Conservation (phyloP, 2,888 invertebrate genomes). For the Apamea crenata region DNA sequence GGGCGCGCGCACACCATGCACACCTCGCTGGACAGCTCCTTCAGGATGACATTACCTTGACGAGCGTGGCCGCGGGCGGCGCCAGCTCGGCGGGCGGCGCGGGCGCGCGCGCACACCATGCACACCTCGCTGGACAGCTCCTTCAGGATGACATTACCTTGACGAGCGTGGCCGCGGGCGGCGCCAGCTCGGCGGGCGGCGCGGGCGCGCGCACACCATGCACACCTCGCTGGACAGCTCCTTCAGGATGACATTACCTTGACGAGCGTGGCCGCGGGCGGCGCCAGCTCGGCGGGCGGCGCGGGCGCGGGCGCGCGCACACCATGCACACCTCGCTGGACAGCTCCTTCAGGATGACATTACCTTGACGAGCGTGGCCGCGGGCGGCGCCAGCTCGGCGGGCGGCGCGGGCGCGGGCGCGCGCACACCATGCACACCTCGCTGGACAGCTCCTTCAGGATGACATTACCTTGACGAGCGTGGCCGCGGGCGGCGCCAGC, state of each 20-base stretch:
- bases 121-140: slow-evolving; percentile 97
- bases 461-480: slow-evolving; percentile 88
- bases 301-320: slow-evolving; percentile 92
- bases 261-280: slow-evolving; percentile 84
- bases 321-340: slow-evolving; percentile 97
- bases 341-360: slow-evolving; percentile 95
- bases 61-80: slow-evolving; percentile 83
- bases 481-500: slow-evolving; percentile 82
- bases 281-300: slow-evolving; percentile 84
- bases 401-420: slow-evolving; percentile 89
- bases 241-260: slow-evolving; percentile 93
- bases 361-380: slow-evolving; percentile 86
- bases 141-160: slow-evolving; percentile 93
- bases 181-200: slow-evolving; percentile 83
- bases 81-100: slow-evolving; percentile 84
- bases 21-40: slow-evolving; percentile 97
- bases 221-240: slow-evolving; percentile 97
- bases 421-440: slow-evolving; percentile 98
- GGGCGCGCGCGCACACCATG: slow-evolving; percentile 96
- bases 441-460: slow-evolving; percentile 97
- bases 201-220: slow-evolving; percentile 95
- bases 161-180: slow-evolving; percentile 84
- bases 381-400: slow-evolving; percentile 82
- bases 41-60: slow-evolving; percentile 92
- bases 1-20: slow-evolving; percentile 96